phyloP scores from a whole-genome alignment of 1,140 invertebrate species.

The Uloborus diversus region DNA sequence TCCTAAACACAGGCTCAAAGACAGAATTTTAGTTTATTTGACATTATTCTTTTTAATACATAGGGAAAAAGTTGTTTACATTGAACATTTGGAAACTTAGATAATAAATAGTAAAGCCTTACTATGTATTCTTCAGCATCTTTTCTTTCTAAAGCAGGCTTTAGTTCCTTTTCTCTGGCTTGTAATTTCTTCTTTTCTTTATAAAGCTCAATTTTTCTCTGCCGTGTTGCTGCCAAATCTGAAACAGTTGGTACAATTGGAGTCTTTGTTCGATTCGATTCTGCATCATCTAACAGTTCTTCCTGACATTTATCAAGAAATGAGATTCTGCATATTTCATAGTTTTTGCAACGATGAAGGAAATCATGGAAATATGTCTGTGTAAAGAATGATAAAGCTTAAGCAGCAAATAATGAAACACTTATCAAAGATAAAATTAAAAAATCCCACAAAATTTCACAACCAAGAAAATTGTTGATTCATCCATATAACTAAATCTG shows the following conservation, averaged over 20 bases:
- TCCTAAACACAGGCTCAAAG: too few relatives aligned
- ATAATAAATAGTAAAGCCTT: too few relatives aligned
- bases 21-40: too few relatives aligned
- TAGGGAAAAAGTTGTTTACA: too few relatives aligned
- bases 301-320: constrained; percentile 62
- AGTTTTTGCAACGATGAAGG: constrained; percentile 79
- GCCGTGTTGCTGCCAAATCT: constrained; percentile 65
- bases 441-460: constrained; percentile 72
- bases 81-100: too few relatives aligned
- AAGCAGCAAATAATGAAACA: constrained; percentile 54
- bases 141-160: constrained; percentile 66
- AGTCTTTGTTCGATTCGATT: background rate
- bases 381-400: background rate
- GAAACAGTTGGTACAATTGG: background rate
- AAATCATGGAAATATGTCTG: constrained; percentile 84
- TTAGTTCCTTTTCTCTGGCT: constrained; percentile 73
- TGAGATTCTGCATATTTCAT: constrained; percentile 72
- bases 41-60: too few relatives aligned
- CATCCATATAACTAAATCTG: too few relatives aligned
- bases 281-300: constrained; percentile 30
- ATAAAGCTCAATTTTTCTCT: constrained; percentile 81
- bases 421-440: background rate
- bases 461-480: too few relatives aligned
- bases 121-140: constrained; percentile 79
- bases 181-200: constrained; percentile 83